Evolutionary conservation across 2,113 vertebrate genomes (phyloP).

Genomic region (Hydrochoerus hydrochaeris): DNA sequence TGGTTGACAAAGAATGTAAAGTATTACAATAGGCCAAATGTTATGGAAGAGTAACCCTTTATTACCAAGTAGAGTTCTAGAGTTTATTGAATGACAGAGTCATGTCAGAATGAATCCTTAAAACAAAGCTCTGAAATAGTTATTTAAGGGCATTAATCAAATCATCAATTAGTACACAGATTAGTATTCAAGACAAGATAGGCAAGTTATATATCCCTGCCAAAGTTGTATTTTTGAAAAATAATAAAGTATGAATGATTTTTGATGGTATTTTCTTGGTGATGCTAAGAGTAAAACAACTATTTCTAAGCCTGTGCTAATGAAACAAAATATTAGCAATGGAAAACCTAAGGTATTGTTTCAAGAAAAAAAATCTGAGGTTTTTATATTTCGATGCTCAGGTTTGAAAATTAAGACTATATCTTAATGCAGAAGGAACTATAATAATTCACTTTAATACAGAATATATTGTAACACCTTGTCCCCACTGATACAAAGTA

Average conservation of each 20-base stretch:
- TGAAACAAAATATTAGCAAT: background rate
- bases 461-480: slow-evolving; percentile 29
- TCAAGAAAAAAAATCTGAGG: background rate
- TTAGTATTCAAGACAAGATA: background rate
- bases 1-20: background rate
- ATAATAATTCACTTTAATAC: slow-evolving; percentile 35
- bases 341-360: background rate
- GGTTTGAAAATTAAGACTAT: background rate
- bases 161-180: background rate
- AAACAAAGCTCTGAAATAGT: background rate
- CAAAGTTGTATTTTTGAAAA: background rate
- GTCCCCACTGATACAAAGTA: background rate
- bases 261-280: background rate
- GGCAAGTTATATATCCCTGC: background rate
- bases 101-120: background rate
- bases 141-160: background rate
- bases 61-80: background rate
- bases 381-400: slow-evolving; percentile 56
- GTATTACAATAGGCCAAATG: background rate
- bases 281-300: background rate
- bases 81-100: background rate
- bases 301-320: background rate
- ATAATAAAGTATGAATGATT: background rate
- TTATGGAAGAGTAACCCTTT: background rate
- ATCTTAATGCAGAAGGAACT: background rate